Base-by-base conservation (phyloP, 2,888 invertebrate species). In the Erebia ligea region DNA sequence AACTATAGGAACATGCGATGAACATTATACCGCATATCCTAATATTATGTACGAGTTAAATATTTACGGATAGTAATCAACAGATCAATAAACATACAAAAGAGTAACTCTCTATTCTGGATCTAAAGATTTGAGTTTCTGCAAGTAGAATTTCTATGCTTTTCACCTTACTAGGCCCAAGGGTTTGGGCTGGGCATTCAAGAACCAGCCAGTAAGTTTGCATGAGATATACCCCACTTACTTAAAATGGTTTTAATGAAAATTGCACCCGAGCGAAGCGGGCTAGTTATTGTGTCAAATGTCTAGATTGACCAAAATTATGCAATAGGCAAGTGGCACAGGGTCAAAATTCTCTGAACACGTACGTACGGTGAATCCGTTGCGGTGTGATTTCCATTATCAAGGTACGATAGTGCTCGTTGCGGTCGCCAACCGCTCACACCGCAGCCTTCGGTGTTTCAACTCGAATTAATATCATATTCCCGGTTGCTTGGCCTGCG, bases 381-480 rank as follows among this genome's bases (percentile, higher is more conserved):
- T 57, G 66, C 21, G 67, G 54, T 70, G 21, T 48, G 19, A 59
- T 71, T 68, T 19, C 54, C 48, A 52, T 68, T 76, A 73, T 75
- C 75, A 58, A 62, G 70, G 73, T 72, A 65, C 73, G 61, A 62
- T 71, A 48, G 62, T 65, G 48, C 59, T 54, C 56, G 63, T 70
- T 76, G 77, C 61, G 76, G 78, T 78, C 69, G 40, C 45, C 75
- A 79, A 84, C 86, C 85, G 71, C 84, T 80, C 63, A 70, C 71
- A 84, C 86, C 85, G 76, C 84, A 86, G 77, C 81, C 82, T 82
- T 82, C 80, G 76, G 67, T 74, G 76, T 76, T 78, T 79, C 71
- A 83, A 83, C 82, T 80, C 85, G 84, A 81, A 84, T 78, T 76
- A 70, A 77, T 75, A 77, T 77, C 75, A 78, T 77, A 77, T 79